Conservation (phyloP, 1,140 invertebrate species). For the Lysiphlebus fabarum region DNA sequence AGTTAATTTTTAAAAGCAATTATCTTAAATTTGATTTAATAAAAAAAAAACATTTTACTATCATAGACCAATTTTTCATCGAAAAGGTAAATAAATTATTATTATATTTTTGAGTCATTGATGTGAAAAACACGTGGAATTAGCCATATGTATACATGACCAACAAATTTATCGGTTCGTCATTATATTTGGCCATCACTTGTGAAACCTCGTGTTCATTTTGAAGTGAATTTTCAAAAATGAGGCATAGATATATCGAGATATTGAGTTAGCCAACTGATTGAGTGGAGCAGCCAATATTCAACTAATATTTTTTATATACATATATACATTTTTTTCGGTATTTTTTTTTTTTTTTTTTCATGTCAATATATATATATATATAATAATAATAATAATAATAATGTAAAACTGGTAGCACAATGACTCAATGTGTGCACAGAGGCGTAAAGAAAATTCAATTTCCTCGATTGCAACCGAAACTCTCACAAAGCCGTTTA, state of each 20-base stretch:
- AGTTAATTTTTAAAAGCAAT: no score
- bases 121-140: slow-evolving; percentile 7
- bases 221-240: not conserved
- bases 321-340: no score
- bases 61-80: not conserved
- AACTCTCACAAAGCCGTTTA: slow-evolving; percentile 5
- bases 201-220: not conserved
- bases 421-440: not conserved
- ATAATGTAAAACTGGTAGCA: no score
- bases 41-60: no score
- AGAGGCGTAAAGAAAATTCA: slow-evolving; percentile 19
- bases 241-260: not conserved
- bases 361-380: slow-evolving; percentile 1
- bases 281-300: no score
- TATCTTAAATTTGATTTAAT: no score
- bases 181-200: slow-evolving; percentile 23
- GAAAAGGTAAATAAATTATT: slow-evolving; percentile 11
- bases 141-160: no score
- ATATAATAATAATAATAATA: no score
- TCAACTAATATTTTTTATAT: no score
- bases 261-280: not conserved
- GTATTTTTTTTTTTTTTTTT: no score
- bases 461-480: slow-evolving; percentile 8
- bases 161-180: slow-evolving; percentile 13
- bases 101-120: not conserved